A percentile compares a stretch with the other conserved stretches of the same genome.
Conservation (phyloP, 2,113 vertebrate genomes). For the Accipiter virgatus region DNA sequence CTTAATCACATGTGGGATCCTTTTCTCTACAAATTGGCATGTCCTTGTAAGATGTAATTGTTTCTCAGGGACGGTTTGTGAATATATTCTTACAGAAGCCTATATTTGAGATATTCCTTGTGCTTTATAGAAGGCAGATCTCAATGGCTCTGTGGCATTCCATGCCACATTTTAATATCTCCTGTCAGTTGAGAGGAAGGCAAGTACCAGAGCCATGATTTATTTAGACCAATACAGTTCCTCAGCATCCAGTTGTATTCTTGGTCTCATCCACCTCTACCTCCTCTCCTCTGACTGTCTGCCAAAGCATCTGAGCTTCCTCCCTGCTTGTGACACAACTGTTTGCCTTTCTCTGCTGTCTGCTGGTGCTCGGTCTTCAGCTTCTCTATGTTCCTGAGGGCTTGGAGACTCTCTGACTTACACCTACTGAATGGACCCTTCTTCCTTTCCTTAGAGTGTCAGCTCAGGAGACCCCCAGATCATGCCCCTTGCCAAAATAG, state of each 20-base stretch:
- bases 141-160: not conserved
- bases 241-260: not conserved
- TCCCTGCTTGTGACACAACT: not conserved
- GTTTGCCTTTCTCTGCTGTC: not conserved
- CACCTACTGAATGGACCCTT: not conserved
- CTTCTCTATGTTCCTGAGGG: not conserved
- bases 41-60: not conserved
- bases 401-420: not conserved
- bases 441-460: not conserved
- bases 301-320: not conserved
- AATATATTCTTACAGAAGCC: not conserved
- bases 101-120: not conserved
- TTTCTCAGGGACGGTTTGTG: not conserved
- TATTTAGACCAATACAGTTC: not conserved
- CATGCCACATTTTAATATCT: not conserved
- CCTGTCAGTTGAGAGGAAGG: not conserved
- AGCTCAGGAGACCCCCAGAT: not conserved
- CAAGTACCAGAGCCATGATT: not conserved
- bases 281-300: not conserved
- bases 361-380: not conserved
- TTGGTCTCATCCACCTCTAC: not conserved
- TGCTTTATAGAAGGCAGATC: not conserved
- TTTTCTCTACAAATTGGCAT: not conserved
- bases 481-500: not conserved
- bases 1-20: not conserved